Percentiles rank a stretch among this genome's conserved stretches.
Conservation (phyloP, 2,888 invertebrate genomes). For the Thelaira solivaga region DNA sequence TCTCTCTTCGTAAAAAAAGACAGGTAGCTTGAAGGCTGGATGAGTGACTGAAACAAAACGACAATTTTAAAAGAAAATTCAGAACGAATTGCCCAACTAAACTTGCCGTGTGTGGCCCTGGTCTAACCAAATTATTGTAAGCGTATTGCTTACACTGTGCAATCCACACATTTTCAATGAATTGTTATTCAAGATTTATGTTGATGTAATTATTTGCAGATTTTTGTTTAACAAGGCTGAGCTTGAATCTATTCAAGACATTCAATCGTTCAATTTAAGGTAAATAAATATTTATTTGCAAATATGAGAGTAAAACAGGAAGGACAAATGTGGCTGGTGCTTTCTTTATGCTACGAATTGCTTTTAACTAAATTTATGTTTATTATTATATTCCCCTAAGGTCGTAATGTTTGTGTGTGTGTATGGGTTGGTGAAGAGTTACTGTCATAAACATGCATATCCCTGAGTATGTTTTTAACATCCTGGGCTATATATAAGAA, state of each 20-base stretch:
- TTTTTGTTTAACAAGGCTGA: not conserved
- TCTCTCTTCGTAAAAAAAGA: no score
- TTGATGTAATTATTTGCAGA: conserved; percentile 21
- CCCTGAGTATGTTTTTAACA: not conserved
- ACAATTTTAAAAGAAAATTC: no score
- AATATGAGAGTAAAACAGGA: not conserved
- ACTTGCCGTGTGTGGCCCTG: no score
- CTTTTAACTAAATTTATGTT: conserved; percentile 13
- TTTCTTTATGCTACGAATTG: not conserved
- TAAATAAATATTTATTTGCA: conserved; percentile 2
- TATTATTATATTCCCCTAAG: conserved; percentile 13
- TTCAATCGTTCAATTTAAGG: conserved; percentile 22
- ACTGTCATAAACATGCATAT: conserved; percentile 33
- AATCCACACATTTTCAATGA: no score
- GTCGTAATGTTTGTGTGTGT: conserved; percentile 37
- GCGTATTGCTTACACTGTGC: no score
- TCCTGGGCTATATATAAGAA: not conserved
- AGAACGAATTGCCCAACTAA: no score
- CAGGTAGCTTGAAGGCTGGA: no score
- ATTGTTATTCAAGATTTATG: no score
- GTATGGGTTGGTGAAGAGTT: not conserved
- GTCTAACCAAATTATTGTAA: no score
- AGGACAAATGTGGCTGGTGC: no score
- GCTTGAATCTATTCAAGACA: not conserved
- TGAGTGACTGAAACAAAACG: no score